Conservation (phyloP, 2,113 vertebrate species). For the Triplophysa siluroides region DNA sequence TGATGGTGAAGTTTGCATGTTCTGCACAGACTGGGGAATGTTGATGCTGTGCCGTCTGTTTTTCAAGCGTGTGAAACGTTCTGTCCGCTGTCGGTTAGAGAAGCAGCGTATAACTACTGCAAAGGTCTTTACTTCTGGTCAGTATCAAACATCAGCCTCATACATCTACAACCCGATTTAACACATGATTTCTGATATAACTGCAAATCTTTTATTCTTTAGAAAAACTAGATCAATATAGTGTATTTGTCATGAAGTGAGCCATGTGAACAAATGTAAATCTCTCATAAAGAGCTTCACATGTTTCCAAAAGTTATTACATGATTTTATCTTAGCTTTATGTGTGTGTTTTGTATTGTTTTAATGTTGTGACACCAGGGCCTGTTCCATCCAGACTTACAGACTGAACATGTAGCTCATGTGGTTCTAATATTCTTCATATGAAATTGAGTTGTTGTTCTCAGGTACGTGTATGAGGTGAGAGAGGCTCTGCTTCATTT, state of each 20-base stretch:
- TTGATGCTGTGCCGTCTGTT: constrained; percentile 61
- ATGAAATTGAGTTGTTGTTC: background rate
- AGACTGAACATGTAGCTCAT: too few relatives aligned
- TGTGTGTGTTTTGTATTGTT: too few relatives aligned
- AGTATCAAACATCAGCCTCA: constrained; percentile 13
- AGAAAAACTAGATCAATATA: background rate
- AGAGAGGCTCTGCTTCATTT: constrained; percentile 68
- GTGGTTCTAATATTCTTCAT: background rate
- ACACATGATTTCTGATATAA: background rate
- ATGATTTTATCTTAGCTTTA: too few relatives aligned
- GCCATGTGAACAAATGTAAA: too few relatives aligned
- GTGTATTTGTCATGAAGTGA: background rate
- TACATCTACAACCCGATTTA: background rate
- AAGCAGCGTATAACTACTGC: constrained; percentile 71
- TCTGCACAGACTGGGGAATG: constrained; percentile 66
- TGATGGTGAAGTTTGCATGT: constrained; percentile 63
- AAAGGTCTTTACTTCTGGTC: constrained; percentile 70
- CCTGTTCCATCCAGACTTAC: too few relatives aligned
- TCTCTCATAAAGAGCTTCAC: background rate
- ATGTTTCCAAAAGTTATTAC: background rate
- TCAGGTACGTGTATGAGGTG: constrained; percentile 64
- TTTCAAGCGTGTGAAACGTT: constrained; percentile 60
- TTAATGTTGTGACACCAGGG: too few relatives aligned
- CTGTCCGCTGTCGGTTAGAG: constrained; percentile 54
- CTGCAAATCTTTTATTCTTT: background rate